These are phyloP conservation scores for Noctua janthe DNA, from an alignment of 2,888 invertebrate genomes.

Conservation along the genomic window DNA sequence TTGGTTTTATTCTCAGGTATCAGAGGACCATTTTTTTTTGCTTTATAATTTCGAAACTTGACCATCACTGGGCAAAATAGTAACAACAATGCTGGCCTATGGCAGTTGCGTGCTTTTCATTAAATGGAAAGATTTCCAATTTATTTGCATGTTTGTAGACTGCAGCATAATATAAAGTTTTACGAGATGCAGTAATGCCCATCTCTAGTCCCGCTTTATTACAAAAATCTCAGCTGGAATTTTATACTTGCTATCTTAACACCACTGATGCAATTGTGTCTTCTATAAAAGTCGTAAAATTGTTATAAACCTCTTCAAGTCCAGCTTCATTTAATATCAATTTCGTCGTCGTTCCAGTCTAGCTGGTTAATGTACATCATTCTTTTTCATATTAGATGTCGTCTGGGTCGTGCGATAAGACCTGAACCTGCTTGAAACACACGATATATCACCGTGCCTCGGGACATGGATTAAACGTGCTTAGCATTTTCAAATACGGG, in stretches of 20 bases:
- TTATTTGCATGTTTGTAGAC: neutral
- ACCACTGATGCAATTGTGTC: conserved; percentile 16
- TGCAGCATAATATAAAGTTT: conserved; percentile 6
- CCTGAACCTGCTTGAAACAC: conserved; percentile 61
- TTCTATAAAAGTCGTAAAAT: conserved; percentile 17
- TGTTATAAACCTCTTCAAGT: conserved; percentile 8
- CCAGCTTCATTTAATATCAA: conserved; percentile 47
- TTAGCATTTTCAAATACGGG: conserved; percentile 58
- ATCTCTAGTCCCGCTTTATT: conserved; percentile 5
- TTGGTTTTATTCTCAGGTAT: neutral
- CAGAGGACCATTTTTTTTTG: neutral
- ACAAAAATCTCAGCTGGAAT: conserved; percentile 1
- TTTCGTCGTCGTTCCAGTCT: conserved; percentile 50
- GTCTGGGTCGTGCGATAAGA: conserved; percentile 64
- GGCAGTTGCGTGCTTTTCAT: neutral
- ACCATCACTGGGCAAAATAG: neutral
- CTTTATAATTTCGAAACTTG: neutral
- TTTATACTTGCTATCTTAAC: conserved; percentile 21
- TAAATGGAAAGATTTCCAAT: neutral
- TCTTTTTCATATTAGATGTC: conserved; percentile 62
- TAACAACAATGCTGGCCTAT: neutral
- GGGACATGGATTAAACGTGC: conserved; percentile 65
- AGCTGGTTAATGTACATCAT: conserved; percentile 61
- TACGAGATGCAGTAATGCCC: conserved; percentile 10
- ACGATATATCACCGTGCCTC: conserved; percentile 61